Evolutionary conservation across 2,888 invertebrate species (phyloP), one percentile per base, ranked within the genome.

Genomic region (Sarcophaga variegata): DNA sequence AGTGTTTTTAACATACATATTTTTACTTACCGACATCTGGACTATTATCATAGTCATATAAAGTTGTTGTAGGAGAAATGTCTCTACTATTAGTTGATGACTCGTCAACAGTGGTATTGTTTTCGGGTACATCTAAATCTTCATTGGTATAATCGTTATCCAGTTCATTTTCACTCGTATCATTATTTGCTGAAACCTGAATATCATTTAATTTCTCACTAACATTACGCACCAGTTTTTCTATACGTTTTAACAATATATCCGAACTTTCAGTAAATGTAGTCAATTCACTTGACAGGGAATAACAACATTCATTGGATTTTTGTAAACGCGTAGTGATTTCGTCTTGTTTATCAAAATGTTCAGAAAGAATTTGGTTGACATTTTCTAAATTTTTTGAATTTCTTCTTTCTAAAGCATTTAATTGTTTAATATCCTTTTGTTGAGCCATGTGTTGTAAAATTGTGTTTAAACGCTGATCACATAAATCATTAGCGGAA

Each of bases 221-320:
- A 4, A 92, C 89, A 79, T 90, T 89, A 14, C 89, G 87, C 10
- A 92, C 89, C 4, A 91, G 66, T 78, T 90, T 87, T 81, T 92
- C 92, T 54, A 92, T 90, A 62, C 91, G 91, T 81, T 93, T 92
- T 59, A 93, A 86, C 45, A 93, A 66, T 76, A 90, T 87, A 88
- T 92, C 92, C 3, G 92, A 91, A 87, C 91, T 92, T 86, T 90
- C 91, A 0, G 92, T 91, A 82, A 92, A 92, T n/a, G 91, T 90
- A 5, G 90, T 89, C 4, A 93, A 70, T 86, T 92, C 91, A 78
- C 90, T 90, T 22, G 90, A 90, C 20, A 91, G 90, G 12, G 90
- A 89, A 72, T 90, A 90, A 80, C 92, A 93, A 72, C 90, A 91
- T 62, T 89, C 89, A 47, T 90, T 84, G 14, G 88, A 85, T 69